Evolutionary conservation across 2,888 invertebrate genomes (phyloP), one percentile per base, ranked within the genome.

Genomic region (Catonia carolina): DNA sequence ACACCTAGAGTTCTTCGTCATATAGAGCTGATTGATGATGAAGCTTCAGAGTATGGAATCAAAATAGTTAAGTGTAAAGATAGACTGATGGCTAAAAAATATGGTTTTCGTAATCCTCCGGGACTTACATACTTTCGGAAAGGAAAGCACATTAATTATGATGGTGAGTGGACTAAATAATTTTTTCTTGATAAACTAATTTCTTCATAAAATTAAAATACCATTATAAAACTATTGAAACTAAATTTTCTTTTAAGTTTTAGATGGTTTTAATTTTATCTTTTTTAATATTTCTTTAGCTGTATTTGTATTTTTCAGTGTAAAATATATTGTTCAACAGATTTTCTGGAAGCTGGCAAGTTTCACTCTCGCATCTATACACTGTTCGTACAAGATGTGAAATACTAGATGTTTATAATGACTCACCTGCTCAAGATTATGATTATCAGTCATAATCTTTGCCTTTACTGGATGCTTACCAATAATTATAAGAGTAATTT

Each of bases 81-180:
- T 72, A 79, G 85, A 15, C 73, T 94, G 31, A 94, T 94, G 90
- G 93, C 92, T 1, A 94, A 94, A 71, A 94, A 94, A 69, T 94
- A 89, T 71, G 93, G 93, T 0, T 91, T 81, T 68, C 79, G 93
- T 59, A 86, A 89, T 71, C 90, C 91, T 18, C 94, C 94, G 0
- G 94, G 93, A 5, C 83, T 94, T 6, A 89, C 90, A 1, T 92
- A 92, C 70, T 94, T 94, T 75, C 81, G 93, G 55, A 91, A 92
- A 73, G 77, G 78, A 66, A 92, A 93, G 75, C 82, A 84, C 61
- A 89, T 93, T 14, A 92, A 92, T 69, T 94, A 93, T 68, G 93
- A 93, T 67, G 93, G 74, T 73, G 63, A 63, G 63, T 62, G 27
- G n/a, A n/a, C n/a, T n/a, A n/a, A n/a, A n/a, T n/a, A n/a, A n/a